Evolutionary conservation across 1,140 invertebrate species (phyloP).

Genomic region (Neodiprion virginianus): DNA sequence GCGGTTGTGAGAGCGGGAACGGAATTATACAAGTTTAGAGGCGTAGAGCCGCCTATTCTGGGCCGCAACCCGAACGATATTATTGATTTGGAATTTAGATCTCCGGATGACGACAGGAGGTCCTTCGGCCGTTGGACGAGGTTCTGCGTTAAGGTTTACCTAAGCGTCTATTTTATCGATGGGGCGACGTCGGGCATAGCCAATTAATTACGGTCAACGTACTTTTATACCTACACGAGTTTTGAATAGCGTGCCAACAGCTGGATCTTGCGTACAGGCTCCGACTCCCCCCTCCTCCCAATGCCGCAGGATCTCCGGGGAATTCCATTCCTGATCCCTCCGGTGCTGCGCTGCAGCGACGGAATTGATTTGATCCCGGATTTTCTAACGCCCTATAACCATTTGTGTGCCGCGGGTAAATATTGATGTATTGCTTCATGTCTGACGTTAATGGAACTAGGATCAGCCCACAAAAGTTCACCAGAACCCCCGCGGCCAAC

Average conservation of each 20-base stretch:
- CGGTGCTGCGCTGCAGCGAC: background rate
- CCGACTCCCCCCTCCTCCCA: background rate
- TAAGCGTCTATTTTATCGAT: background rate
- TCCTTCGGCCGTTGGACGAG: background rate
- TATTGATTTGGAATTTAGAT: background rate
- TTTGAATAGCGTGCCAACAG: too few relatives aligned
- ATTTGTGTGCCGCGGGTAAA: background rate
- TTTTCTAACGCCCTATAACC: too few relatives aligned
- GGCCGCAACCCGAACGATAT: background rate
- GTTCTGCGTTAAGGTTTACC: too few relatives aligned
- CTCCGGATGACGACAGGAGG: background rate
- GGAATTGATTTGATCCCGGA: background rate
- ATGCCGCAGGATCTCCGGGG: background rate
- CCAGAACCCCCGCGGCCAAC: too few relatives aligned
- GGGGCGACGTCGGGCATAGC: background rate
- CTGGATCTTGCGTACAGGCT: background rate
- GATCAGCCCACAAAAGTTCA: background rate
- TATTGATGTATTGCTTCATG: constrained; percentile 4
- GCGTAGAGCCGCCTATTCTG: background rate
- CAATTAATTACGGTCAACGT: background rate
- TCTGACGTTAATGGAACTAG: background rate
- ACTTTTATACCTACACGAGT: too few relatives aligned
- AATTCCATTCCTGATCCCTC: background rate
- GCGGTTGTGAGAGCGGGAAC: too few relatives aligned
- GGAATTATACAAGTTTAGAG: too few relatives aligned